Evolutionary conservation across 2,797 vertebrate genomes (phyloP), one percentile per base, ranked within the genome.

Genomic region (Rousettus madagascariensis): DNA sequence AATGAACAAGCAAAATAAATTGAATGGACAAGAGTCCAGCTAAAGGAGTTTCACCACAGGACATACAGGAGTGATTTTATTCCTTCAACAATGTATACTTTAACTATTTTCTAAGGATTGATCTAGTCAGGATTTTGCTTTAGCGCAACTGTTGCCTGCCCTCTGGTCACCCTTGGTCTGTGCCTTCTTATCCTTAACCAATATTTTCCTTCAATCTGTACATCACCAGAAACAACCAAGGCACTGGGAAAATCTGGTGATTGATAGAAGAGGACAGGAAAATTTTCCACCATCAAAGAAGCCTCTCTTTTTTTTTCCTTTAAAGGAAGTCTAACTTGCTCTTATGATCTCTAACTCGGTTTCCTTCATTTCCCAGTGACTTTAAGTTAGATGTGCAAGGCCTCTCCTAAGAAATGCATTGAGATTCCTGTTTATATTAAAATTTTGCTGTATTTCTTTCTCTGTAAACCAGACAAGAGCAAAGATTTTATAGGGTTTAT

Each of bases 401-500:
- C 80, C 30, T 91, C 16, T 46, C 28, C 36, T 80, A 68, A 87
- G 79, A 97, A 93, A 85, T 46, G 12, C 19, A 59, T 19, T 30
- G 51, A 83, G 15, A 57, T 2, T 72, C n/a, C n/a, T 92, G 43
- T 43, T 78, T 68, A 55, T 91, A 28, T 83, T 95, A 49, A 71
- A 51, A 46, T 83, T 86, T 84, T 91, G 15, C 20, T 94, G 12
- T 30, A 5, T 55, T 79, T 91, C 30, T 96, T 90, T 85, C 66
- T 94, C 12, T 84, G 66, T 87, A 84, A 86, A 74, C 51, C 24
- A 95, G 85, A 88, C 33, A 61, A 82, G 41, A 90, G 43, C 57
- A 83, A 91, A 97, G 74, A 85, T 65, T 86, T 89, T 28, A 84
- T 13, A 83, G 41, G 65, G 55, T 74, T 83, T 80, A 61, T 55